Conservation (phyloP, 2,113 vertebrate species). For the Bos javanicus region DNA sequence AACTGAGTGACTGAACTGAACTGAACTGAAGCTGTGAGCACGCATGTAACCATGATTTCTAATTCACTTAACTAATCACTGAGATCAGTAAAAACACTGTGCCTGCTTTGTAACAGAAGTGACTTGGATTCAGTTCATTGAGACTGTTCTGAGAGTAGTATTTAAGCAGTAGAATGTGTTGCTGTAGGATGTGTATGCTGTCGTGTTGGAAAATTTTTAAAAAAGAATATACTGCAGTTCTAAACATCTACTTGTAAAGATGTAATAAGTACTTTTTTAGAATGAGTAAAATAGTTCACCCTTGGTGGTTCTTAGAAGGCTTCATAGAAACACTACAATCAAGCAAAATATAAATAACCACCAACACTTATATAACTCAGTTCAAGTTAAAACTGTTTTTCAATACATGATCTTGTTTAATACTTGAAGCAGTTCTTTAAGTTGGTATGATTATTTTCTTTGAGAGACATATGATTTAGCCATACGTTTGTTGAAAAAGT, state of each 20-base stretch:
- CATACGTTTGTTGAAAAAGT: background rate
- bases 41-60: background rate
- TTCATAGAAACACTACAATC: background rate
- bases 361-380: background rate
- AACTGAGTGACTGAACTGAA: background rate
- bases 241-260: background rate
- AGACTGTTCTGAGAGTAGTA: background rate
- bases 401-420: background rate
- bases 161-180: constrained; percentile 10
- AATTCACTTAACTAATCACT: background rate
- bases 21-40: background rate
- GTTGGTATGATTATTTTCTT: background rate
- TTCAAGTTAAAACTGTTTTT: background rate
- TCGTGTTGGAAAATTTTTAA: background rate
- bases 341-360: constrained; percentile 6
- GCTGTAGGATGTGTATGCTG: background rate
- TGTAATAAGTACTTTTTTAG: background rate
- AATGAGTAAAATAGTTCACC: background rate
- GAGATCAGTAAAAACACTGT: background rate
- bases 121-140: background rate
- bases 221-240: background rate
- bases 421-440: background rate
- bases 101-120: background rate
- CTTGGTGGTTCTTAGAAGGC: background rate
- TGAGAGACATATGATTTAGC: background rate